phyloP scores from a whole-genome alignment of 2,113 vertebrate species.

The Ciconia stormi region DNA sequence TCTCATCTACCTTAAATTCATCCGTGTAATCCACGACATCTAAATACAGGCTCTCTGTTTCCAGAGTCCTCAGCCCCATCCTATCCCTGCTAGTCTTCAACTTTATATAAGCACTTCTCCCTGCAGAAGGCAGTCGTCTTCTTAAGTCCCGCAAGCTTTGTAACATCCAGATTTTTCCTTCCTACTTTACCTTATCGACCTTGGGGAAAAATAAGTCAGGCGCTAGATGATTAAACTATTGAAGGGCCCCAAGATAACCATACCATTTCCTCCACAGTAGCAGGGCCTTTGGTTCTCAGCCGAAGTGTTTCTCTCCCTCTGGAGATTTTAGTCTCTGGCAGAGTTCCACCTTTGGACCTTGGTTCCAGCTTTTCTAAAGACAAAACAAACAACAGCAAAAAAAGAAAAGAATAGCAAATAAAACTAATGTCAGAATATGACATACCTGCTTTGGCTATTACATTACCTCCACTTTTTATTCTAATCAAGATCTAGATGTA shows the following conservation, averaged over 20 bases:
- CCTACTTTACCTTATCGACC: not conserved
- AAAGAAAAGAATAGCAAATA: not conserved
- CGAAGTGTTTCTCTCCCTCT: slow-evolving; percentile 86
- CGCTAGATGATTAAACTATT: not conserved
- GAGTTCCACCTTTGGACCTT: slow-evolving; percentile 79
- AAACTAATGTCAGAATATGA: not conserved
- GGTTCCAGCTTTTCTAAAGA: slow-evolving; percentile 88
- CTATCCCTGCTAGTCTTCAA: not conserved
- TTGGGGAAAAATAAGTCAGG: not conserved
- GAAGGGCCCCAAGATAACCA: not conserved
- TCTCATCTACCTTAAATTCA: not conserved
- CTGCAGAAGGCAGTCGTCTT: not conserved
- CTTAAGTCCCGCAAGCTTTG: not conserved
- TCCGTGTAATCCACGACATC: not conserved
- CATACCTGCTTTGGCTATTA: not conserved
- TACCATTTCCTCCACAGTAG: slow-evolving; percentile 90
- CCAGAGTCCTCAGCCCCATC: not conserved
- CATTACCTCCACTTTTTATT: not conserved
- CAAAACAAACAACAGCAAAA: not conserved
- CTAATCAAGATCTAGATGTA: not conserved
- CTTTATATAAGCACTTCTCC: not conserved
- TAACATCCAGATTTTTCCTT: not conserved
- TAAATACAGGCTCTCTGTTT: not conserved
- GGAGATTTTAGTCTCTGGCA: slow-evolving; percentile 77
- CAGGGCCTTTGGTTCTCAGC: slow-evolving; percentile 88